Evolutionary conservation across 2,888 invertebrate species (phyloP).

Genomic region (Plusia festucae): DNA sequence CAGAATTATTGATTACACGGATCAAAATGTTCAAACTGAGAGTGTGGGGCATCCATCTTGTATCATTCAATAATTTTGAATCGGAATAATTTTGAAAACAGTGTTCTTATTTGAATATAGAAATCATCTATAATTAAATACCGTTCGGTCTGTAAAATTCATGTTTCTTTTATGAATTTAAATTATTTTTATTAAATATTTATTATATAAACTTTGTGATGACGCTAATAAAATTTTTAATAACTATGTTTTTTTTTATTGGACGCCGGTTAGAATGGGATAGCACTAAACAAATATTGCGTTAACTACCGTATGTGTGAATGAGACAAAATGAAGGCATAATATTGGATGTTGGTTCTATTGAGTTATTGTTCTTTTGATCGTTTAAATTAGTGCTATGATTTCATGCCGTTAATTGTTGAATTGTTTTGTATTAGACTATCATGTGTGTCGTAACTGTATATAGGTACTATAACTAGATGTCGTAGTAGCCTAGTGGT

Average conservation of each 20-base stretch:
- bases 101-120: conserved; percentile 13
- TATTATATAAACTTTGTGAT: not conserved
- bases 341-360: not conserved
- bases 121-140: not conserved
- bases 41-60: conserved; percentile 46
- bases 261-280: conserved; percentile 8
- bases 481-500: too few species aligned
- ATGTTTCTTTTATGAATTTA: conserved; percentile 6
- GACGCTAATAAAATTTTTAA: not conserved
- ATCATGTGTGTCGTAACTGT: too few species aligned
- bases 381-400: too few species aligned
- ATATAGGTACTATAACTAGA: too few species aligned
- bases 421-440: too few species aligned
- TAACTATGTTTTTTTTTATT: not conserved
- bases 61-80: conserved; percentile 10
- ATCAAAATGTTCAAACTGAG: conserved; percentile 69
- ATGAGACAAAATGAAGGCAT: not conserved
- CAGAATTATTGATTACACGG: conserved; percentile 80
- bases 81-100: conserved; percentile 4
- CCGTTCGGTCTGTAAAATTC: not conserved
- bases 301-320: not conserved
- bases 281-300: not conserved
- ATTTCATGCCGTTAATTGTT: too few species aligned
- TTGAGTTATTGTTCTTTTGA: not conserved
- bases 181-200: not conserved